Evolutionary conservation across 2,888 invertebrate species (phyloP).

Genomic region (Eristalis pertinax): DNA sequence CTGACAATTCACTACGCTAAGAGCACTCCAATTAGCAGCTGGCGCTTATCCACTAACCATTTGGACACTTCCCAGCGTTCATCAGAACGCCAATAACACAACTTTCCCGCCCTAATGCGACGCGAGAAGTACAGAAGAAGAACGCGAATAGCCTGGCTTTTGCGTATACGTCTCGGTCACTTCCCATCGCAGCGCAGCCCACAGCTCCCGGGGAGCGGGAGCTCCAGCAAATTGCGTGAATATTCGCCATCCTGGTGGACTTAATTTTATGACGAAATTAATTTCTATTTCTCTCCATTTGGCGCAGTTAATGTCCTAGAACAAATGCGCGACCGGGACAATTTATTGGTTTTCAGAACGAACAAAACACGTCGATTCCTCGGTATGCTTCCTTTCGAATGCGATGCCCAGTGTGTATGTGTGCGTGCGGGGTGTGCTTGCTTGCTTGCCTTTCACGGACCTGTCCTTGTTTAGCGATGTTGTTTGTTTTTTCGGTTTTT

Average conservation of each 20-base stretch:
- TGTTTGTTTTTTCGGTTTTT: constrained; percentile 23
- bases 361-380: constrained; percentile 19
- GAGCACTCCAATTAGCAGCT: background rate
- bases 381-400: constrained; percentile 1
- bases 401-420: background rate
- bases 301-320: constrained; percentile 62
- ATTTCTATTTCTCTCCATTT: constrained; percentile 50
- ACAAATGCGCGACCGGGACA: constrained; percentile 46
- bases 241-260: constrained; percentile 23
- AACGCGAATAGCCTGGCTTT: background rate
- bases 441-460: background rate
- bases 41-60: background rate
- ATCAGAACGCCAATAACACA: background rate
- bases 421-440: background rate
- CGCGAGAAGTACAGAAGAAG: background rate
- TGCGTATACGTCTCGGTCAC: background rate
- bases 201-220: background rate
- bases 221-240: constrained; percentile 40
- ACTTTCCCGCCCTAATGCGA: background rate
- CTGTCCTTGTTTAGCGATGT: constrained; percentile 4
- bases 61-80: background rate
- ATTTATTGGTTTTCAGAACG: constrained; percentile 55
- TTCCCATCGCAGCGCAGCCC: background rate
- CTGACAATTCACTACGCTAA: background rate
- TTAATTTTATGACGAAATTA: constrained; percentile 52